Base-by-base conservation (phyloP, 2,888 invertebrate genomes). In the Hydropsyche betteni region DNA sequence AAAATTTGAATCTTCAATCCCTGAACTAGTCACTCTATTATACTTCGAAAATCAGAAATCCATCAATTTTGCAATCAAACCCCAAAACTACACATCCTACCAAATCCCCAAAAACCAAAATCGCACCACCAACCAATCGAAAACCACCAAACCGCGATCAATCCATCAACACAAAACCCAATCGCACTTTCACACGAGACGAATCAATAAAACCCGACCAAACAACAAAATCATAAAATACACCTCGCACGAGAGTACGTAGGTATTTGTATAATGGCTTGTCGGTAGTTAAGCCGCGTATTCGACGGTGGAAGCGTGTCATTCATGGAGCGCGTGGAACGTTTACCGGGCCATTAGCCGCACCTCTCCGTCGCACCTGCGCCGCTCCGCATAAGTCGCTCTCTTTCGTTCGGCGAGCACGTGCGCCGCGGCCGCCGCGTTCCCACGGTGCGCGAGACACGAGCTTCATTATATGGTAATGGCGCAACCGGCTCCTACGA, bases 391-490 rank as follows among this genome's bases (percentile, higher is more conserved):
- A 24, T 36, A 16, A 16, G 7, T 10, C 53, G 3, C 4, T 51
- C 70, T 14, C 38, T 33, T 14, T 12, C 16, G 7, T 33, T 4
- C 2, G 24, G 8, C 38, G 52, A 53, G 72, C 72, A 72, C 72
- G 72, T 72, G 72, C 72, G 36, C n/a, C 61, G 2, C 58, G 55
- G 58, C 44, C 61, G 58, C 34, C 16, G 44, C 58, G 58, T 72
- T 72, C 72, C 72, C 72, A 72, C 72, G 72, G 72, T 72, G 58
- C 61, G 69, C 58, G 55, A 55, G 69, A 55, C 71, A 68, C 75
- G 75, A 68, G 75, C 68, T 75, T 71, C 75, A 75, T 75, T 75
- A 75, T 75, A 75, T 75, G 75, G 71, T 75, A 75, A 75, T 75
- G 72, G 72, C 72, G 58, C 50, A 72, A 72, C 36, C 51, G 50